phyloP scores from a whole-genome alignment of 2,888 invertebrate genomes.

The Beris morrisii region DNA sequence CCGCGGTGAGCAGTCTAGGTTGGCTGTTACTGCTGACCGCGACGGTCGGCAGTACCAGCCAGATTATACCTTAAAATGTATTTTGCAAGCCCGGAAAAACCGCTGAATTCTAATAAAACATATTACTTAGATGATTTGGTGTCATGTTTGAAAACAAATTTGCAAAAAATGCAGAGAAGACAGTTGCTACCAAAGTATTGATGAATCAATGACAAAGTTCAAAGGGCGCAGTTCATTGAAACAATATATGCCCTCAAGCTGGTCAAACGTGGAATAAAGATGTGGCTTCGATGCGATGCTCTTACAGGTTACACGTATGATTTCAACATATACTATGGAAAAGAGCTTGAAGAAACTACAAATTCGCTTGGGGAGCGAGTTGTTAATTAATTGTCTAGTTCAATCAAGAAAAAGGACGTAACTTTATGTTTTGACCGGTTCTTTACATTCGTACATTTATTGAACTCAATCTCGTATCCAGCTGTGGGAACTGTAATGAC shows the following conservation, averaged over 20 bases:
- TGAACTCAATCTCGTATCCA: conserved; percentile 20
- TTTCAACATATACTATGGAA: conserved; percentile 10
- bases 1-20: no score
- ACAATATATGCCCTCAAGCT: conserved; percentile 24
- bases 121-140: conserved; percentile 12
- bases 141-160: conserved; percentile 13
- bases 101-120: no score
- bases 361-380: conserved; percentile 4
- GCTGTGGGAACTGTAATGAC: conserved; percentile 22
- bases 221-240: conserved; percentile 13
- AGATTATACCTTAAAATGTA: no score
- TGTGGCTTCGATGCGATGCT: conserved; percentile 21
- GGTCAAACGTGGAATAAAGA: conserved; percentile 24
- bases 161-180: conserved; percentile 2
- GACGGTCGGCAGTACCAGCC: no score
- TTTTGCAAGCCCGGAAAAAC: no score
- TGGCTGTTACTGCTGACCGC: no score
- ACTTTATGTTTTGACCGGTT: conserved; percentile 32
- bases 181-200: conserved; percentile 16
- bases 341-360: background rate
- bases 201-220: conserved; percentile 25
- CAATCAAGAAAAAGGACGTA: background rate
- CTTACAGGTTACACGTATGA: conserved; percentile 9
- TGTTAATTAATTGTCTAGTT: conserved; percentile 5
- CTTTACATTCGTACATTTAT: conserved; percentile 33